Conservation (phyloP, 2,113 vertebrate species). For the Elachura formosa region DNA sequence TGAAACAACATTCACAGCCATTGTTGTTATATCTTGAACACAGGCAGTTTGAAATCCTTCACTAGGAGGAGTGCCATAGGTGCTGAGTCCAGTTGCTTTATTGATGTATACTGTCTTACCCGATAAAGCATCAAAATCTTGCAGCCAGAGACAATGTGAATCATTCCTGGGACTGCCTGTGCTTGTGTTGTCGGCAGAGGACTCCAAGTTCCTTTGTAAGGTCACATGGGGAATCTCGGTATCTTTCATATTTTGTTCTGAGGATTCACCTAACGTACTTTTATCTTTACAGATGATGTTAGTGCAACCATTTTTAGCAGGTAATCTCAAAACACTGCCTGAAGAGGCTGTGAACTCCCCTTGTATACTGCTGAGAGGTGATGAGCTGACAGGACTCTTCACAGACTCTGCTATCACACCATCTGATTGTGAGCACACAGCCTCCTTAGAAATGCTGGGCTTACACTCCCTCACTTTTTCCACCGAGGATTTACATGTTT, state of each 20-base stretch:
- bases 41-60: slow-evolving; percentile 73
- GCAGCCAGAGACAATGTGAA: slow-evolving; percentile 73
- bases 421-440: not conserved
- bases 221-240: not conserved
- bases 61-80: slow-evolving; percentile 70
- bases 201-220: not conserved
- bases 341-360: not conserved
- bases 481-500: not conserved
- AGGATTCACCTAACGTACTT: not conserved
- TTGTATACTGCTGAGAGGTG: not conserved
- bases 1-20: slow-evolving; percentile 83
- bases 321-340: not conserved
- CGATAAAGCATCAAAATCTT: slow-evolving; percentile 77
- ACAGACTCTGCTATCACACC: not conserved
- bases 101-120: slow-evolving; percentile 88
- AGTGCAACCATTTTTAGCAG: not conserved
- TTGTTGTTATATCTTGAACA: slow-evolving; percentile 83
- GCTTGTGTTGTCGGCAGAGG: not conserved
- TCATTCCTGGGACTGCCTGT: not conserved
- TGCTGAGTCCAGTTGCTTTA: slow-evolving; percentile 86
- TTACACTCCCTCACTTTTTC: not conserved
- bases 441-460: not conserved
- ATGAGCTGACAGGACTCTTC: not conserved
- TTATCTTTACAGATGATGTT: not conserved
- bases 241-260: slow-evolving; percentile 10